These are phyloP conservation scores for Schizothorax lantsangensis DNA, from an alignment of 2,797 vertebrate species.

Conservation along the genomic window DNA sequence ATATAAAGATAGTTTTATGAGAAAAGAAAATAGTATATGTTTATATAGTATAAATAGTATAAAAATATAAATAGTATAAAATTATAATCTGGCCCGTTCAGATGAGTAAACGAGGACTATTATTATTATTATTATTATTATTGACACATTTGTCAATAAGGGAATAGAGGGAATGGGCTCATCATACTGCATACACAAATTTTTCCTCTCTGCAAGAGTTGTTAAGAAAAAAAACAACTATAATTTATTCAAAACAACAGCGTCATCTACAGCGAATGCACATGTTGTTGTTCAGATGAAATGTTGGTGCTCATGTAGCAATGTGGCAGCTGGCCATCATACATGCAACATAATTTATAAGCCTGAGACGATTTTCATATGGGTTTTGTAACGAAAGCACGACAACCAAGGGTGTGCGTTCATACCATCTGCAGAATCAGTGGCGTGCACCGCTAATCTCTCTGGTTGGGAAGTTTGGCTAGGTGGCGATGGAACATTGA, in stretches of 20 bases:
- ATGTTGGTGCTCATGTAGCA: slow-evolving; percentile 38
- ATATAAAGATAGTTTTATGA: not conserved
- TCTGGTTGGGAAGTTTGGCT: slow-evolving; percentile 79
- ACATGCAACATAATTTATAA: slow-evolving; percentile 43
- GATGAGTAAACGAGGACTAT: not conserved
- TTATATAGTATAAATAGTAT: too few relatives aligned
- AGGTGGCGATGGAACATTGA: slow-evolving; percentile 71
- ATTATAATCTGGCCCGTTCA: not conserved
- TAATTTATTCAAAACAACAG: slow-evolving; percentile 27
- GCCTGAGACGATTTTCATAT: slow-evolving; percentile 43
- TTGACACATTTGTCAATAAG: not conserved
- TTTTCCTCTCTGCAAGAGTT: not conserved
- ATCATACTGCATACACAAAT: not conserved
- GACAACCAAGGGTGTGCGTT: slow-evolving; percentile 75
- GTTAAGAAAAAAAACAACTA: not conserved
- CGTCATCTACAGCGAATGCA: slow-evolving; percentile 20
- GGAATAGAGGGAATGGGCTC: not conserved
- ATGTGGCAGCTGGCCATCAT: slow-evolving; percentile 31
- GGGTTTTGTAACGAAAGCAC: slow-evolving; percentile 41
- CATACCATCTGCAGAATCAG: slow-evolving; percentile 77
- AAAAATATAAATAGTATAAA: not conserved
- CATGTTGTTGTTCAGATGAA: slow-evolving; percentile 39
- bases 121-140: not conserved
- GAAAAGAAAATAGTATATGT: not conserved
- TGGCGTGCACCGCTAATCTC: slow-evolving; percentile 79